Conservation (phyloP, 1,140 invertebrate species). For the Diachasmimorpha longicaudata region DNA sequence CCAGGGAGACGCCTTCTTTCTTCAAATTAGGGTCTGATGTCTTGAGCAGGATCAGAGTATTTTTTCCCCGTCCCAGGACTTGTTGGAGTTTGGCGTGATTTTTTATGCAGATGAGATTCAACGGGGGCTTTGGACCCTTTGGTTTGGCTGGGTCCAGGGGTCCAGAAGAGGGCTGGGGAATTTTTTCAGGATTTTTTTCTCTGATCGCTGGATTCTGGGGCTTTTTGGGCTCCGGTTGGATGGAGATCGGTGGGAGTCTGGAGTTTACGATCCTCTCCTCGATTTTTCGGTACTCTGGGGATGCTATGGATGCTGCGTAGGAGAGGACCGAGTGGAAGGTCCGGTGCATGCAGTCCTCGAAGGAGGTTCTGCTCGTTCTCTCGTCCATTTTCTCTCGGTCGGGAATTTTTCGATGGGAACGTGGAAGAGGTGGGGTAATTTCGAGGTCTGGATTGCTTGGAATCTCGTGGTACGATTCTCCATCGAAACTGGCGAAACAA, state of each 20-base stretch:
- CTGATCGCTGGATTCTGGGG: not conserved
- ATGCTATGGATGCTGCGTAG: constrained; percentile 41
- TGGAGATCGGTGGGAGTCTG: not conserved
- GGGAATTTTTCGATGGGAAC: constrained; percentile 8
- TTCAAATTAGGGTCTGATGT: not conserved
- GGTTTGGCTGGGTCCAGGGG: not conserved
- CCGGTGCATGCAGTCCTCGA: constrained; percentile 43
- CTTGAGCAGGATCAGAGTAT: constrained; percentile 23
- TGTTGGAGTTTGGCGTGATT: constrained; percentile 14
- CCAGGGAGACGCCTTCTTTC: not conserved
- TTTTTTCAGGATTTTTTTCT: not conserved
- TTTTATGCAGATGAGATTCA: constrained; percentile 12
- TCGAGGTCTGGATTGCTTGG: constrained; percentile 35
- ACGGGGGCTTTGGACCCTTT: not conserved
- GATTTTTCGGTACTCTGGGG: constrained; percentile 31
- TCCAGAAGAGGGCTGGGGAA: not conserved
- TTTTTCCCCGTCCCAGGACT: not conserved
- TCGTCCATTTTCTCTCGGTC: not conserved
- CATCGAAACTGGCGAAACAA: constrained; percentile 42
- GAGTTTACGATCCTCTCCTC: not conserved
- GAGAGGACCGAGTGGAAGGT: constrained; percentile 45
- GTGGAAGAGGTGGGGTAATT: constrained; percentile 28
- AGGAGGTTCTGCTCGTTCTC: not conserved
- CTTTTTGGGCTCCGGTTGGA: not conserved
- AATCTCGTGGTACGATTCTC: constrained; percentile 38